phyloP scores from a whole-genome alignment of 2,113 vertebrate species.

The Ictalurus punctatus region DNA sequence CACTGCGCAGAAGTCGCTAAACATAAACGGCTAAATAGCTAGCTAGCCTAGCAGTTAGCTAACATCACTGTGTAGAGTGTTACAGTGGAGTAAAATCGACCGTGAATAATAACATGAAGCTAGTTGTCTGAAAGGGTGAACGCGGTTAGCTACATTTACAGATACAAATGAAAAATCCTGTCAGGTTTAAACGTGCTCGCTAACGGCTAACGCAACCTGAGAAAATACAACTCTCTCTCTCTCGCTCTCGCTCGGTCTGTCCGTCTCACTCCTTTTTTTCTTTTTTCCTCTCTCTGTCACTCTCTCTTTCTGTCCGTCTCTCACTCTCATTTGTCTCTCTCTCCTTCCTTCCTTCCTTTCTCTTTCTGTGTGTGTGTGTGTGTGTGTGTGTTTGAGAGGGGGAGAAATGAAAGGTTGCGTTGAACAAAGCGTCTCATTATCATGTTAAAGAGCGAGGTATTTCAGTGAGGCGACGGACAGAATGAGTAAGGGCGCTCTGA shows the following conservation, averaged over 20 bases:
- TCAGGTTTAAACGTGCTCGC: not conserved
- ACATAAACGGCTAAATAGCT: not conserved
- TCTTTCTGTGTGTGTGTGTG: not conserved
- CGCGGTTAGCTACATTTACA: not conserved
- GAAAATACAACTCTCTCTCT: not conserved
- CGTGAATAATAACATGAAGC: not conserved
- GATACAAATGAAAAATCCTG: not conserved
- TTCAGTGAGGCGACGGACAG: conserved; percentile 18
- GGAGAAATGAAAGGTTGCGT: conserved; percentile 40
- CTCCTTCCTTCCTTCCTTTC: not conserved
- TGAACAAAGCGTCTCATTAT: conserved; percentile 46
- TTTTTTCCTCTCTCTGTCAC: not conserved
- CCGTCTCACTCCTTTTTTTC: not conserved
- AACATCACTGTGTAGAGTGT: not conserved
- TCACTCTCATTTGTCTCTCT: not conserved
- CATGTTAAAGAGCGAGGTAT: conserved; percentile 20
- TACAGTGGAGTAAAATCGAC: not conserved
- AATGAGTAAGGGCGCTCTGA: conserved; percentile 33
- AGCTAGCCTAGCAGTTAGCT: not conserved
- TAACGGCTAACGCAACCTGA: not conserved
- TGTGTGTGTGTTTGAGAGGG: not conserved
- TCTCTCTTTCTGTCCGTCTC: not conserved
- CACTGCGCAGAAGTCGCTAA: not conserved
- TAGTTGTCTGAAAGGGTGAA: not conserved
- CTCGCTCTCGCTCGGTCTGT: not conserved